phyloP scores from a whole-genome alignment of 2,113 vertebrate species.

The Psettodes erumei region DNA sequence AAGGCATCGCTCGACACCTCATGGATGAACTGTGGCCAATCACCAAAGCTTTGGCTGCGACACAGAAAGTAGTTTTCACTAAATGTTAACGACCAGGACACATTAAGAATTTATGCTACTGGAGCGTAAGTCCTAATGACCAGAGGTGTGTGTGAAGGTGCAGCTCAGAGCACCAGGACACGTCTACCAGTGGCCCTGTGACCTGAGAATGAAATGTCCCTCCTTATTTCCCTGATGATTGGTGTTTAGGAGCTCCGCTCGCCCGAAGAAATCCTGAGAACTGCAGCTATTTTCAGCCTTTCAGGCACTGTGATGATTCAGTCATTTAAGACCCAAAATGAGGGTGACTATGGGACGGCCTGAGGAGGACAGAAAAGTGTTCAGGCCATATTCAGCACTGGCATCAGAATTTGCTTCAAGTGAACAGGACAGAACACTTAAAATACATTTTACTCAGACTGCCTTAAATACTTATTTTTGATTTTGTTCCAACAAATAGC shows the following conservation, averaged over 20 bases:
- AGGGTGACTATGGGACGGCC: not conserved
- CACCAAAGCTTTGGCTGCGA: not conserved
- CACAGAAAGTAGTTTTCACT: not conserved
- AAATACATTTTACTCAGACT: not conserved
- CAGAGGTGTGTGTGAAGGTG: conserved; percentile 4
- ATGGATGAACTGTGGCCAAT: conserved; percentile 1
- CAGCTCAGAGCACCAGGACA: not conserved
- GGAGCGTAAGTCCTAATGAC: not conserved
- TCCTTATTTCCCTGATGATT: conserved; percentile 6
- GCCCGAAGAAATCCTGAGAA: conserved; percentile 32
- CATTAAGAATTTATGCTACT: conserved; percentile 23
- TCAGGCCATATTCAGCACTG: conserved; percentile 14
- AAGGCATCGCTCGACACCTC: conserved; percentile 13
- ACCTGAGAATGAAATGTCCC: conserved; percentile 4
- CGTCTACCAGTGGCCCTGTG: not conserved
- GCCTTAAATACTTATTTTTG: not conserved
- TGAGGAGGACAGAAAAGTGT: not conserved
- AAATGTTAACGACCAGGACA: conserved; percentile 18
- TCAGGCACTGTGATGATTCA: conserved; percentile 39
- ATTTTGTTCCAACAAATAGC: not conserved
- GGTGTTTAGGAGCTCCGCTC: conserved; percentile 27
- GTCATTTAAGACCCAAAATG: conserved; percentile 54
- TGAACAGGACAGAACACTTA: not conserved
- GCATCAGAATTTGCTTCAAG: no score
- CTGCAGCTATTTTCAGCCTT: conserved; percentile 40